Percentiles rank a stretch among this genome's conserved stretches.
phyloP scores from a whole-genome alignment of 2,888 invertebrate species.

The Caenorhabditis sinica region DNA sequence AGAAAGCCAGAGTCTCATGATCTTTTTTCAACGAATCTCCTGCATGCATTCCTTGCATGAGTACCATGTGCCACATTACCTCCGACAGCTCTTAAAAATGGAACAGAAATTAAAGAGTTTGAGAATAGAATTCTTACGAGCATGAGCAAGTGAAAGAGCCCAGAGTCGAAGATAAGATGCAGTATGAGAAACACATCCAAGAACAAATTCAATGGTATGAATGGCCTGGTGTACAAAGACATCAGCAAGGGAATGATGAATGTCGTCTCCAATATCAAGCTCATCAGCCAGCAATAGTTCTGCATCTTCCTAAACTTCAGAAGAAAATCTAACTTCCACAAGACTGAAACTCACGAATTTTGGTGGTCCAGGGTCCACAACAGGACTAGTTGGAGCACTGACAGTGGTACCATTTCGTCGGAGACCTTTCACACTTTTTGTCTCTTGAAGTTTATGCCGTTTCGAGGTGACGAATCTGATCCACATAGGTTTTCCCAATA shows the following conservation, averaged over 20 bases:
- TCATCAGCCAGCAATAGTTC: slow-evolving; percentile 49
- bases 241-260: slow-evolving; percentile 60
- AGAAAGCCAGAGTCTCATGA: neutral
- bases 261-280: slow-evolving; percentile 34
- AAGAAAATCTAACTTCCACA: neutral
- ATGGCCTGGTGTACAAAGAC: slow-evolving; percentile 87
- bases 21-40: slow-evolving; percentile 22
- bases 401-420: slow-evolving; percentile 34
- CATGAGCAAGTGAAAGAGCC: slow-evolving; percentile 98
- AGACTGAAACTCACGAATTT: slow-evolving; percentile 23
- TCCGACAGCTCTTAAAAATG: slow-evolving; percentile 72
- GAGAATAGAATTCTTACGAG: slow-evolving; percentile 88
- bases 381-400: slow-evolving; percentile 47
- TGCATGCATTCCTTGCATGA: slow-evolving; percentile 68
- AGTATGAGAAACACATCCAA: slow-evolving; percentile 98
- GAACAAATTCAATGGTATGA: slow-evolving; percentile 98
- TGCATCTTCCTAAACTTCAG: slow-evolving; percentile 29
- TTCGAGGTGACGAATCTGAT: slow-evolving; percentile 40
- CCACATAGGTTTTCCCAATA: slow-evolving; percentile 81
- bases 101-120: neutral
- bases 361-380: slow-evolving; percentile 8
- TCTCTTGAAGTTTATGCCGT: slow-evolving; percentile 16
- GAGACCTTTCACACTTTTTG: slow-evolving; percentile 39
- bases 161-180: slow-evolving; percentile 98
- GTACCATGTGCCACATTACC: slow-evolving; percentile 77